Evolutionary conservation across 2,113 vertebrate species (phyloP).

Genomic region (Bufo gargarizans): DNA sequence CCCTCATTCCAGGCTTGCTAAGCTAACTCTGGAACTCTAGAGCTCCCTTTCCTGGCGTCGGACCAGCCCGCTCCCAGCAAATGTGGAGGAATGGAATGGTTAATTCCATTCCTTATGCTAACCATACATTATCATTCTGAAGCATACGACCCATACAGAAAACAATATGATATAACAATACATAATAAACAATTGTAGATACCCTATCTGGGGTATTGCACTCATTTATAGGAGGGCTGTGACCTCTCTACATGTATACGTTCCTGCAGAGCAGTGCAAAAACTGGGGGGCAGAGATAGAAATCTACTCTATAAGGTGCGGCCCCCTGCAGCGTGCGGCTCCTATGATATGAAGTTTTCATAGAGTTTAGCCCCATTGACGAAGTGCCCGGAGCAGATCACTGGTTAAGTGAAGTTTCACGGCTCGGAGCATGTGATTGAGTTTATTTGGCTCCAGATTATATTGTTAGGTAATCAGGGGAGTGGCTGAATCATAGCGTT

Average conservation of each 20-base stretch:
- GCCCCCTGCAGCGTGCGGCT: background rate
- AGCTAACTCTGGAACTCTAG: too few relatives aligned
- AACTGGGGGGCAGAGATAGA: background rate
- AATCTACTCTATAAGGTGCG: background rate
- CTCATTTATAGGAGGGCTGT: background rate
- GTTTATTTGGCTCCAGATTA: slow-evolving; percentile 2
- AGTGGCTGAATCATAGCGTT: background rate
- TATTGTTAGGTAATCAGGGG: slow-evolving; percentile 38
- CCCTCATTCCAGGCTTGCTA: too few relatives aligned
- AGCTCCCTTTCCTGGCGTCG: too few relatives aligned
- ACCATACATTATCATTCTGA: too few relatives aligned
- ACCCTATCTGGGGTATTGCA: too few relatives aligned
- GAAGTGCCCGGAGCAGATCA: background rate
- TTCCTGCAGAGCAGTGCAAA: background rate
- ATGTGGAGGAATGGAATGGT: too few relatives aligned
- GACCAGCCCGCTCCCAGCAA: too few relatives aligned
- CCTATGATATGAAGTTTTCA: background rate
- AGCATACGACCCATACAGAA: too few relatives aligned
- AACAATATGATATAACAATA: too few relatives aligned
- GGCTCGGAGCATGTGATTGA: background rate
- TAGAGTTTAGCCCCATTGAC: background rate
- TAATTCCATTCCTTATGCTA: too few relatives aligned
- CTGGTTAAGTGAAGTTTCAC: background rate
- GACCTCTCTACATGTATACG: background rate
- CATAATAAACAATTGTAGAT: too few relatives aligned